These are phyloP conservation scores for Bufo gargarizans DNA, from an alignment of 2,113 vertebrate species.

Conservation along the genomic window DNA sequence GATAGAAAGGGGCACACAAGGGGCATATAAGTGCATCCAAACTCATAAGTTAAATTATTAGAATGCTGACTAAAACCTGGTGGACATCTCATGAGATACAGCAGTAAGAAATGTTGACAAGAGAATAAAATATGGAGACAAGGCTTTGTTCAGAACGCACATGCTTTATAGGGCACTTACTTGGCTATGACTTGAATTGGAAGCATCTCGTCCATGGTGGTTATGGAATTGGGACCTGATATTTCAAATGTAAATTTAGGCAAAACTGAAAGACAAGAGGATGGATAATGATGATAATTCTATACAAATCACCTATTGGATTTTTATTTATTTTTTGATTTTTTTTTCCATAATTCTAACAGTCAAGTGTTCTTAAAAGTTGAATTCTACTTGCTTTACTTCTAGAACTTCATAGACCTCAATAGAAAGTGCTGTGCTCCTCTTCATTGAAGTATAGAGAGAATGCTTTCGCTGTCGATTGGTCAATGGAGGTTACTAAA, in stretches of 20 bases:
- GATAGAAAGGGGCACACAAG: neutral
- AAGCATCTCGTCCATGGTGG: conserved; percentile 69
- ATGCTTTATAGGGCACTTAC: conserved; percentile 65
- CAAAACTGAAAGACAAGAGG: conserved; percentile 4
- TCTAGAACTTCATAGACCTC: no score
- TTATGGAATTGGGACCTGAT: conserved; percentile 61
- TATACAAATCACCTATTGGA: neutral
- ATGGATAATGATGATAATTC: neutral
- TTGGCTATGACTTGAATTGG: conserved; percentile 61
- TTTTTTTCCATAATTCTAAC: neutral
- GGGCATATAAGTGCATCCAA: no score
- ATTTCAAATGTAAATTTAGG: conserved; percentile 68
- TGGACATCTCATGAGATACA: neutral
- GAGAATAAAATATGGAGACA: neutral
- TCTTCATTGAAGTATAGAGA: no score
- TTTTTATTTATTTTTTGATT: neutral
- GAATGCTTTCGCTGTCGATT: no score
- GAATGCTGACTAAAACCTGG: no score
- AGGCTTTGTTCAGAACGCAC: neutral
- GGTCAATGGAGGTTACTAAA: no score
- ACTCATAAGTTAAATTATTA: no score
- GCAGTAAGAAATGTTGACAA: neutral
- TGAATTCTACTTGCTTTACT: no score
- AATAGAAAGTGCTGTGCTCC: no score
- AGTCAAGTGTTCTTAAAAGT: no score